phyloP scores from a whole-genome alignment of 2,113 vertebrate species.

The Eonycteris spelaea region DNA sequence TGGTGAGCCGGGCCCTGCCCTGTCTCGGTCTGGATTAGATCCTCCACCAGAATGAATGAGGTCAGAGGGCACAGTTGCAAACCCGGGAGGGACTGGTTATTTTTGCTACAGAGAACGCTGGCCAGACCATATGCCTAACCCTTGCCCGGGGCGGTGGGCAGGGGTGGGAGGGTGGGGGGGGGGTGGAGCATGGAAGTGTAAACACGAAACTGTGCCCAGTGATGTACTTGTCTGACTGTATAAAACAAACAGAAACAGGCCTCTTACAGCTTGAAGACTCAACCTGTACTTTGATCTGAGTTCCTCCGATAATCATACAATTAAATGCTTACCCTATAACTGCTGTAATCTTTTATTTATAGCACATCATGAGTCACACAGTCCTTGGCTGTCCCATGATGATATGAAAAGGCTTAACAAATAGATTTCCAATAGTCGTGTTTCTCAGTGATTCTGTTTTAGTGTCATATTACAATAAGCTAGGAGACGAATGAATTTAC shows the following conservation, averaged over 20 bases:
- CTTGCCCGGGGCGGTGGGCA: too few relatives aligned
- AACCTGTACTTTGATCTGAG: background rate
- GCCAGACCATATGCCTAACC: background rate
- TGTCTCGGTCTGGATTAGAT: background rate
- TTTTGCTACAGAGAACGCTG: background rate
- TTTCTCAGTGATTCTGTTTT: background rate
- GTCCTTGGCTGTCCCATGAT: background rate
- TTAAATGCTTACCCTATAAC: background rate
- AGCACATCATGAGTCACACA: background rate
- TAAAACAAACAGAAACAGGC: accelerated
- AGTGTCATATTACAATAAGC: background rate
- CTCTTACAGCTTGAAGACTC: background rate
- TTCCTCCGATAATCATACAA: background rate
- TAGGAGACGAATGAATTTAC: background rate
- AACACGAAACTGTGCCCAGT: accelerated
- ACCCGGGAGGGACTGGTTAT: background rate
- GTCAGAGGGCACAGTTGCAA: background rate
- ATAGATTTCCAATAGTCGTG: background rate
- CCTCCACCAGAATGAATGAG: background rate
- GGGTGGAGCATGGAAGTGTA: accelerated
- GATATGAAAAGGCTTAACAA: background rate
- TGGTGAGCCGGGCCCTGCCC: accelerated
- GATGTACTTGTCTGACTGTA: accelerated
- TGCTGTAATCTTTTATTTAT: background rate
- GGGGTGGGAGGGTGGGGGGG: too few relatives aligned